Evolutionary conservation across 2,113 vertebrate genomes (phyloP), one percentile per base, ranked within the genome.

Genomic region (Eubucco bourcierii): DNA sequence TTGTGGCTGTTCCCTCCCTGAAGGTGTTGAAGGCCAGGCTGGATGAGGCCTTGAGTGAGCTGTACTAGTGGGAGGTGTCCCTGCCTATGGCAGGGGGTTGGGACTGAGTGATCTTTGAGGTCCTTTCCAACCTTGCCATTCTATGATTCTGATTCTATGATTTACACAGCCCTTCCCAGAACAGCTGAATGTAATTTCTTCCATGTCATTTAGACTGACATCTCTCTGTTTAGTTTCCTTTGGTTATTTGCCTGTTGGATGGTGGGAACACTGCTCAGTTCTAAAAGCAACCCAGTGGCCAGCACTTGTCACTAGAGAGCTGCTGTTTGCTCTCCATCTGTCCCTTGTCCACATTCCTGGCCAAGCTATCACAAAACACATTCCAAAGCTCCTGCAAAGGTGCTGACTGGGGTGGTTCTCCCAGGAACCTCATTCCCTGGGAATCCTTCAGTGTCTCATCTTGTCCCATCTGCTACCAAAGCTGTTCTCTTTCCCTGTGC

Each of bases 381-480:
- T 53, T 7, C 37, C 15, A 0, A 5, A 68, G 27, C 66, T 53
- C 39, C 80, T 58, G 52, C 52, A 65, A 61, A 72, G 33, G 21
- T 80, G 59, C 14, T 74, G 37, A 34, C 63, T 41, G 90, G 41
- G 67, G 84, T 83, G 92, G 74, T 46, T 44, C 41, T 91, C 55
- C 68, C 81, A 31, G 59, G 65, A 63, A 47, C 53, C 66, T 80
- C 53, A 29, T 93, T 92, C 87, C 93, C 90, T 80, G 90, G 76
- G 84, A 64, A 27, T 11, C 52, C 80, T 46, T 74, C 84, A 63
- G 55, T 44, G 67, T 80, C 66, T 77, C 76, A 41, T n/a, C 80
- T 89, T 71, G 64, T 94, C 84, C 87, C 85, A 91, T 76, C 95
- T 96, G 88, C 91, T 81, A 7, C 41, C 37, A 72, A 74, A 70